Conservation (phyloP, 1,140 invertebrate species). For the Subanguina moxae region DNA sequence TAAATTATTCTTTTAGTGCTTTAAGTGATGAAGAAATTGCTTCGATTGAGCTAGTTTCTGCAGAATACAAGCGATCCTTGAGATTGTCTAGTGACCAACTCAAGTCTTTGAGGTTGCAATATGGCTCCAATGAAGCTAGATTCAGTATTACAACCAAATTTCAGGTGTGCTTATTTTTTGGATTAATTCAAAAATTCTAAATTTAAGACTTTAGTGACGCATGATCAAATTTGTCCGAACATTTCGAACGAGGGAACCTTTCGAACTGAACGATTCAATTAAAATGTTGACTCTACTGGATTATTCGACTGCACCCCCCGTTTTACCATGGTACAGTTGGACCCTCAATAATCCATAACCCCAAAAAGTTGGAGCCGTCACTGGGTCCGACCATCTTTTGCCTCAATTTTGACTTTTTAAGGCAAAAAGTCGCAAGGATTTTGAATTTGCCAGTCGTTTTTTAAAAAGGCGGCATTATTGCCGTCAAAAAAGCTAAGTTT, state of each 20-base stretch:
- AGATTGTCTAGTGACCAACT: slow-evolving; percentile 86
- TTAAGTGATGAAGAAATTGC: slow-evolving; percentile 8
- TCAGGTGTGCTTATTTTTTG: slow-evolving; percentile 66
- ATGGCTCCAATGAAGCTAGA: slow-evolving; percentile 89
- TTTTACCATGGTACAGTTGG: too few relatives aligned
- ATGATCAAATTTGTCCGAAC: not conserved
- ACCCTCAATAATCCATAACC: too few relatives aligned
- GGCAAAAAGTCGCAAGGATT: too few relatives aligned
- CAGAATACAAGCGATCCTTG: slow-evolving; percentile 61
- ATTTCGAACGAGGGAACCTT: not conserved
- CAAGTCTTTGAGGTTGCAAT: slow-evolving; percentile 66
- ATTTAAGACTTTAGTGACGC: not conserved
- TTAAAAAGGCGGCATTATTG: too few relatives aligned
- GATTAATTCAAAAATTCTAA: not conserved
- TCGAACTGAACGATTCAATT: too few relatives aligned
- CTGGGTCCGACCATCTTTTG: too few relatives aligned
- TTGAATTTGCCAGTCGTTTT: too few relatives aligned
- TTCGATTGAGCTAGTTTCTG: slow-evolving; percentile 2
- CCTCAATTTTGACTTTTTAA: too few relatives aligned
- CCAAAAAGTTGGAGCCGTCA: too few relatives aligned
- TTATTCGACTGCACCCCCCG: too few relatives aligned
- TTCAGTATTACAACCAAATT: slow-evolving; percentile 98
- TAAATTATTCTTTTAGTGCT: slow-evolving; percentile 4
- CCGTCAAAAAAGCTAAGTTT: too few relatives aligned
- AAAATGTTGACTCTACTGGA: too few relatives aligned